phyloP scores from a whole-genome alignment of 2,888 invertebrate species.

The Torymus tubicola region DNA sequence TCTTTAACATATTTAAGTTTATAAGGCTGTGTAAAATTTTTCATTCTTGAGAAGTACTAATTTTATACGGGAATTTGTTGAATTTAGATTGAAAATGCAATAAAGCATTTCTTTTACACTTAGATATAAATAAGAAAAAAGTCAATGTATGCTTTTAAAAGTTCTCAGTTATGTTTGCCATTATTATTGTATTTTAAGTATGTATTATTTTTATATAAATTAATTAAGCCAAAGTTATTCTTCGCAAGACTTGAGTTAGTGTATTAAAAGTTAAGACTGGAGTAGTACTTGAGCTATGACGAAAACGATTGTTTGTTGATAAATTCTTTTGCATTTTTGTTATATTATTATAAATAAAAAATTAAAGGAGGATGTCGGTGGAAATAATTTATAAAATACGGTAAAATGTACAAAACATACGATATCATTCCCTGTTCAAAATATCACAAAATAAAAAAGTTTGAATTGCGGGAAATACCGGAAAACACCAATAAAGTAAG shows the following conservation, averaged over 20 bases:
- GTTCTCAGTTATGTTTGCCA: conserved; percentile 36
- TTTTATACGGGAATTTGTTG: conserved; percentile 53
- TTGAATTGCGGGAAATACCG: too few relatives aligned
- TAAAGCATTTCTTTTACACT: conserved; percentile 38
- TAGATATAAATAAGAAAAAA: conserved; percentile 32
- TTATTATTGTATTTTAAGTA: conserved; percentile 21
- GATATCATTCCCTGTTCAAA: not conserved
- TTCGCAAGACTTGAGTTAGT: conserved; percentile 52
- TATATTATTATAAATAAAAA: too few relatives aligned
- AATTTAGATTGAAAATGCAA: conserved; percentile 35
- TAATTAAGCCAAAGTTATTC: conserved; percentile 53
- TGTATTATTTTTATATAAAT: conserved; percentile 31
- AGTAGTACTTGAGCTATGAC: conserved; percentile 41
- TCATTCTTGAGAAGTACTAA: conserved; percentile 45
- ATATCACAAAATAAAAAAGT: not conserved
- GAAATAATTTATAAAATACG: too few relatives aligned
- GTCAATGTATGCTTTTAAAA: conserved; percentile 37
- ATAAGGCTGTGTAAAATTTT: conserved; percentile 56
- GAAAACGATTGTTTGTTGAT: conserved; percentile 44
- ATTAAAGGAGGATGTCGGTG: too few relatives aligned
- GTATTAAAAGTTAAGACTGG: conserved; percentile 56
- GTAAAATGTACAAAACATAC: too few relatives aligned
- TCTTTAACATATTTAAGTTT: conserved; percentile 54
- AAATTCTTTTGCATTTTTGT: not conserved
- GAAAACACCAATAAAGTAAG: too few relatives aligned